These are phyloP conservation scores for Forpus xanthops DNA, from an alignment of 2,797 vertebrate genomes.

Conservation along the genomic window DNA sequence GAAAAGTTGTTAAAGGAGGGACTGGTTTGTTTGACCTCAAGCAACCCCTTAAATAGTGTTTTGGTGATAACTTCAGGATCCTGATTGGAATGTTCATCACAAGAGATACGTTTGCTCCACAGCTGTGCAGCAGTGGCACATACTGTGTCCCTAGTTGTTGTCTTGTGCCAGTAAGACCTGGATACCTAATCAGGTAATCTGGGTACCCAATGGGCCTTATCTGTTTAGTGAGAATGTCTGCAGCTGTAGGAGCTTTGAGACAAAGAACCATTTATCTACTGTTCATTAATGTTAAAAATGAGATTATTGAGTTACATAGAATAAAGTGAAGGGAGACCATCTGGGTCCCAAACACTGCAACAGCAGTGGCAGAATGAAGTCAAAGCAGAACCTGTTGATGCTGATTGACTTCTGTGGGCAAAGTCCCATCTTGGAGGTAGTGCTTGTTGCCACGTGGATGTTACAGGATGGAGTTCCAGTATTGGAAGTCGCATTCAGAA, in stretches of 20 bases:
- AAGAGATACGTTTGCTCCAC: fast-evolving
- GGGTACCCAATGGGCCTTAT: background rate
- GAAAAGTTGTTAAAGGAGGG: slow-evolving; percentile 93
- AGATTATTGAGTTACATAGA: background rate
- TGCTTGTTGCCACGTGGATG: background rate
- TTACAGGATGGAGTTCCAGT: background rate
- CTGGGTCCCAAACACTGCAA: background rate
- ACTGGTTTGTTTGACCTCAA: slow-evolving; percentile 97
- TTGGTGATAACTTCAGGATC: background rate
- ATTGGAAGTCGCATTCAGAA: background rate
- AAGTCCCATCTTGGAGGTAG: background rate
- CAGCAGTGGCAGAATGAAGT: background rate
- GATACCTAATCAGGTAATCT: background rate
- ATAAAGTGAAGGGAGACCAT: background rate
- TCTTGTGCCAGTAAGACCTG: background rate
- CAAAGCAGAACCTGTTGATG: background rate
- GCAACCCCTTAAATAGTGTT: slow-evolving; percentile 86
- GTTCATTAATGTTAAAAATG: background rate
- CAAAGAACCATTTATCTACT: background rate
- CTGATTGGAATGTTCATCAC: background rate
- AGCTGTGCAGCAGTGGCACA: fast-evolving
- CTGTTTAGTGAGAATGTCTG: background rate
- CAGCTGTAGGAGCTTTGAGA: background rate
- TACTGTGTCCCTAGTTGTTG: background rate
- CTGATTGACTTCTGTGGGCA: background rate